phyloP scores from a whole-genome alignment of 2,113 vertebrate species.

The Psophia crepitans region DNA sequence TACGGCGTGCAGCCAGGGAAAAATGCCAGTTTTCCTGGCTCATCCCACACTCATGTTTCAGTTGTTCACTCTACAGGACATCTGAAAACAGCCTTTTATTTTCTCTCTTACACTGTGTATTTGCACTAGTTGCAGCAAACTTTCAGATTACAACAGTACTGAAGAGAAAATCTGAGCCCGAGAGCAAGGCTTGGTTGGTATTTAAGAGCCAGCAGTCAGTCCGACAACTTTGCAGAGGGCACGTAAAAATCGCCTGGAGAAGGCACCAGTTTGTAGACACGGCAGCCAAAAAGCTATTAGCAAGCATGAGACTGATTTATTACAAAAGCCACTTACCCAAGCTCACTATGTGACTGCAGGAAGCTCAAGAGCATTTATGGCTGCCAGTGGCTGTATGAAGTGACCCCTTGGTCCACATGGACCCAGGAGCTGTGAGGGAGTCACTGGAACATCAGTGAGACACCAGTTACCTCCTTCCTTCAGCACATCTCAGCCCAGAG shows the following conservation, averaged over 20 bases:
- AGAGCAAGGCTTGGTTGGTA: background rate
- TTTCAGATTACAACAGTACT: slow-evolving; percentile 32
- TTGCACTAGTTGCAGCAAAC: slow-evolving; percentile 1
- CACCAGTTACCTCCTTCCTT: slow-evolving; percentile 12
- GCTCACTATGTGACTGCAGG: background rate
- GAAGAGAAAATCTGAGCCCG: slow-evolving; percentile 33
- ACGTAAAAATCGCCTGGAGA: slow-evolving; percentile 49
- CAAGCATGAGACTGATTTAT: slow-evolving; percentile 3
- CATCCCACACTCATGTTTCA: slow-evolving; percentile 28
- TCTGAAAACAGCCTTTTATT: slow-evolving; percentile 59
- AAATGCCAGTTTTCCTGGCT: slow-evolving; percentile 37
- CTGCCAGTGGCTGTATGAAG: background rate
- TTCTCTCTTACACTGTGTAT: slow-evolving; percentile 36
- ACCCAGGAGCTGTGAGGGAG: background rate
- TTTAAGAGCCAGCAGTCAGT: slow-evolving; percentile 20
- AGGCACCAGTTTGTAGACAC: slow-evolving; percentile 46
- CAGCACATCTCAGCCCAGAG: slow-evolving; percentile 7
- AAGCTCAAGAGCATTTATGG: slow-evolving; percentile 9
- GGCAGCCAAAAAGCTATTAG: slow-evolving; percentile 32
- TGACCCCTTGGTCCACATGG: background rate
- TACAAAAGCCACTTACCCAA: slow-evolving; percentile 29
- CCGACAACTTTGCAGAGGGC: slow-evolving; percentile 34
- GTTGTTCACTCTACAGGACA: slow-evolving; percentile 43
- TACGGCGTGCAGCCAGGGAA: background rate
- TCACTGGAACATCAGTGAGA: background rate